Percentiles rank a stretch among this genome's conserved stretches.
Evolutionary conservation across 2,888 invertebrate species (phyloP).

Genomic region (Ormyrus rosae): DNA sequence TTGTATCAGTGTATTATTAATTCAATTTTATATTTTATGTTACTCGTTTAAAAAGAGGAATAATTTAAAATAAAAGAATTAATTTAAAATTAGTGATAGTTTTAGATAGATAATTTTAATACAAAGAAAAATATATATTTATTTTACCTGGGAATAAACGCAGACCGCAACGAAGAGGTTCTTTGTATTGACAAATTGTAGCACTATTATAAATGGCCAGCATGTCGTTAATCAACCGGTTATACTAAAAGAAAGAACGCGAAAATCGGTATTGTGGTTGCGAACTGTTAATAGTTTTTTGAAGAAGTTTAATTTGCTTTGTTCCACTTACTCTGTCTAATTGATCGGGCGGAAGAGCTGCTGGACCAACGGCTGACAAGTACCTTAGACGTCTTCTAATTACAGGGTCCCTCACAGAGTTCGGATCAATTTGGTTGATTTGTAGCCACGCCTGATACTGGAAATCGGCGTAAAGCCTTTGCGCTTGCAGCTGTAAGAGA

Average conservation of each 20-base stretch:
- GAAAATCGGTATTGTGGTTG: background rate
- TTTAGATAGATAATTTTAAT: no score
- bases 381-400: slow-evolving; percentile 85
- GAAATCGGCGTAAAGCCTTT: slow-evolving; percentile 88
- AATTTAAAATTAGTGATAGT: no score
- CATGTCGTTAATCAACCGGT: slow-evolving; percentile 92
- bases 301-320: background rate
- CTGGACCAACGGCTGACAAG: slow-evolving; percentile 88
- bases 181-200: slow-evolving; percentile 89
- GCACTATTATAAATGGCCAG: slow-evolving; percentile 90
- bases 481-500: slow-evolving; percentile 84
- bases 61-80: no score
- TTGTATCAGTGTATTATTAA: no score
- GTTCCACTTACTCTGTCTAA: slow-evolving; percentile 83
- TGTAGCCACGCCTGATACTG: slow-evolving; percentile 88
- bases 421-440: slow-evolving; percentile 83
- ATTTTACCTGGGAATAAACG: slow-evolving; percentile 85
- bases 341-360: slow-evolving; percentile 89
- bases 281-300: background rate
- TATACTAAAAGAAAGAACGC: slow-evolving; percentile 80
- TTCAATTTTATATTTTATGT: no score
- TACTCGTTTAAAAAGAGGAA: no score
- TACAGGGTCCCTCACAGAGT: slow-evolving; percentile 82
- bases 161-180: slow-evolving; percentile 88
- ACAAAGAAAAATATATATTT: no score